These are phyloP conservation scores for Cosmorhoe ocellata DNA, from an alignment of 2,888 invertebrate genomes.

Conservation along the genomic window DNA sequence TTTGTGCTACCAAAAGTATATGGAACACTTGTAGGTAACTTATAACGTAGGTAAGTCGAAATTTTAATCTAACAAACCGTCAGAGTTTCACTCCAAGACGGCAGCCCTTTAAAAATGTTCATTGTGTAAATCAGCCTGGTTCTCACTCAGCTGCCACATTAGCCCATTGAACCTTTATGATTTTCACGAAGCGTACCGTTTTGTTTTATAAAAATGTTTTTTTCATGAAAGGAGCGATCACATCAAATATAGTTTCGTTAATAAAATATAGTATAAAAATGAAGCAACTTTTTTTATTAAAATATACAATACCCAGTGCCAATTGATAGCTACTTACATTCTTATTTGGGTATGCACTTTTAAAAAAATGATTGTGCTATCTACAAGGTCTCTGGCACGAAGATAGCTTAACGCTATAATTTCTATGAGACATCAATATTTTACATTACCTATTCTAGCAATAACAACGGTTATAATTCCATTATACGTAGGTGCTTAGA, in stretches of 20 bases:
- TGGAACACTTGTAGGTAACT: no score
- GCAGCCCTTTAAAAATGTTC: conserved; percentile 16
- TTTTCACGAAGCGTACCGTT: conserved; percentile 24
- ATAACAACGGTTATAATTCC: conserved; percentile 29
- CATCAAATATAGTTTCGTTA: neutral
- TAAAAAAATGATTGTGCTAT: no score
- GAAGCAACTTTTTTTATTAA: no score
- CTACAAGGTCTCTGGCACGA: no score
- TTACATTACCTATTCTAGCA: conserved; percentile 10
- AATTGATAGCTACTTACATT: no score
- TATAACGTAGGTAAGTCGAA: conserved; percentile 2
- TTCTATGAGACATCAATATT: conserved; percentile 9
- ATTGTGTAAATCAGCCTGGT: conserved; percentile 23
- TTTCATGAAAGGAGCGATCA: neutral
- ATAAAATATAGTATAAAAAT: neutral
- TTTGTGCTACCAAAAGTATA: no score
- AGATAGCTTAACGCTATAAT: neutral
- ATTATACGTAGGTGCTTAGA: conserved; percentile 29
- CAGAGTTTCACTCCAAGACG: conserved; percentile 9
- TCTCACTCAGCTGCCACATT: conserved; percentile 33
- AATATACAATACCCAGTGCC: no score
- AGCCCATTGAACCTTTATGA: conserved; percentile 31
- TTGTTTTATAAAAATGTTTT: conserved; percentile 22
- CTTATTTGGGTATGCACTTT: no score
- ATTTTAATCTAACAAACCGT: conserved; percentile 10